phyloP scores from a whole-genome alignment of 2,888 invertebrate species.

The Acanthococcus lagerstroemiae region DNA sequence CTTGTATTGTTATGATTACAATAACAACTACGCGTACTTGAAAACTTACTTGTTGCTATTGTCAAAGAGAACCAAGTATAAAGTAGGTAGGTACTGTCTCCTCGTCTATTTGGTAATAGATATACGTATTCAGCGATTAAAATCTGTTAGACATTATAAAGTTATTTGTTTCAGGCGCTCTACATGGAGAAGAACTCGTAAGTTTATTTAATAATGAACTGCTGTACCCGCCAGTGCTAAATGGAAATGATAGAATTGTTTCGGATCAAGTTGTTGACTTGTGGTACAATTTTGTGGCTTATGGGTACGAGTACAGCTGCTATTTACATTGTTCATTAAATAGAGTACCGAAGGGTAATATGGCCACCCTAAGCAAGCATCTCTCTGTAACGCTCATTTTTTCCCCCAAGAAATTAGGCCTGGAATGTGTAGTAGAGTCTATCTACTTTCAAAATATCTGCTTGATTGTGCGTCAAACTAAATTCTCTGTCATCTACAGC shows the following conservation, averaged over 20 bases:
- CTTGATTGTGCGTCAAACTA: too few species aligned
- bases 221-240: constrained; percentile 4
- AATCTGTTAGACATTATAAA: not conserved
- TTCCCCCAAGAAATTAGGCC: too few species aligned
- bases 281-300: constrained; percentile 16
- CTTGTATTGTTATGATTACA: constrained; percentile 21
- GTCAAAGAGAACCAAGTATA: not conserved
- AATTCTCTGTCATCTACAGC: too few species aligned
- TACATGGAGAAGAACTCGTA: constrained; percentile 31
- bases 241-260: constrained; percentile 17
- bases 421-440: too few species aligned
- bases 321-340: not conserved
- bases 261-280: constrained; percentile 17
- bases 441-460: too few species aligned
- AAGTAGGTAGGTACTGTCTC: constrained; percentile 1
- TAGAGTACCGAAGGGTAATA: not conserved
- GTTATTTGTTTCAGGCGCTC: constrained; percentile 12
- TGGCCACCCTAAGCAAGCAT: too few species aligned
- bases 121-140: too few species aligned
- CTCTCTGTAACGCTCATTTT: not conserved
- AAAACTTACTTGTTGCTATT: constrained; percentile 10
- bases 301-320: constrained; percentile 1
- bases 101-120: too few species aligned
- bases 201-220: constrained; percentile 25
- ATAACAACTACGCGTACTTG: not conserved